A percentile compares a stretch with the other conserved stretches of the same genome.
Evolutionary conservation across 30 jellyfish, hydroid and myxozoan genomes (phyloP).

Genomic region (Aurelia sp.): DNA sequence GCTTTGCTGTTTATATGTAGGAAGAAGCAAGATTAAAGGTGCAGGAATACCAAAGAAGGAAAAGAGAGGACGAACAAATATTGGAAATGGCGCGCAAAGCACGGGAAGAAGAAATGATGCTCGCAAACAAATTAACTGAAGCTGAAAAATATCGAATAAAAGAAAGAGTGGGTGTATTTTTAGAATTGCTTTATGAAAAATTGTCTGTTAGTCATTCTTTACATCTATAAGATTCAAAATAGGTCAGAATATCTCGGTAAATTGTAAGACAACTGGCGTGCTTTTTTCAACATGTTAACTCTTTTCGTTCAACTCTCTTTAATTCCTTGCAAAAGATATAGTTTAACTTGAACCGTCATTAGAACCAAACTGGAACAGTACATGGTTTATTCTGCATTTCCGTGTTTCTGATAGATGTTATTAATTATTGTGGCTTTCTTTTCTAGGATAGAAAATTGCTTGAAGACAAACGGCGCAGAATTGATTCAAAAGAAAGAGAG

Average conservation of each 20-base stretch:
- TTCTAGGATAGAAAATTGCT: conserved; percentile 57
- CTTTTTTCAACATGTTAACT: no score
- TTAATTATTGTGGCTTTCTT: background rate
- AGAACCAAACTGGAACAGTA: no score
- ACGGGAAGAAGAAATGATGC: conserved; percentile 55
- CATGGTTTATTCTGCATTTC: no score
- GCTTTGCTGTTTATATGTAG: conserved; percentile 1
- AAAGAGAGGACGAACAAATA: conserved; percentile 62
- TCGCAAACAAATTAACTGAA: conserved; percentile 22
- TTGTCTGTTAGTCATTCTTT: no score
- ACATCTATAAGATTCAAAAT: no score
- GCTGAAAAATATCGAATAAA: conserved; percentile 72
- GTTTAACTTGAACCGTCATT: no score
- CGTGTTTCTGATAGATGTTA: no score
- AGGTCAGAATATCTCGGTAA: no score
- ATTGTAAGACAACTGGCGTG: no score
- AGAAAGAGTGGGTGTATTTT: conserved; percentile 54
- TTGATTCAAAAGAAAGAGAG: conserved; percentile 56
- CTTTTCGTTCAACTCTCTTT: background rate
- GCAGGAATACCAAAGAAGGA: conserved; percentile 56
- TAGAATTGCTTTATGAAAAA: background rate
- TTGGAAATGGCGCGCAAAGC: conserved; percentile 50
- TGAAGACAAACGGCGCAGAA: conserved; percentile 33
- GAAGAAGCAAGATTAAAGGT: conserved; percentile 64
- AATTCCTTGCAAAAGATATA: no score